A percentile compares a stretch with the other conserved stretches of the same genome.
Conservation (phyloP, 1,140 invertebrate genomes). For the Schlechtendalia chinensis region DNA sequence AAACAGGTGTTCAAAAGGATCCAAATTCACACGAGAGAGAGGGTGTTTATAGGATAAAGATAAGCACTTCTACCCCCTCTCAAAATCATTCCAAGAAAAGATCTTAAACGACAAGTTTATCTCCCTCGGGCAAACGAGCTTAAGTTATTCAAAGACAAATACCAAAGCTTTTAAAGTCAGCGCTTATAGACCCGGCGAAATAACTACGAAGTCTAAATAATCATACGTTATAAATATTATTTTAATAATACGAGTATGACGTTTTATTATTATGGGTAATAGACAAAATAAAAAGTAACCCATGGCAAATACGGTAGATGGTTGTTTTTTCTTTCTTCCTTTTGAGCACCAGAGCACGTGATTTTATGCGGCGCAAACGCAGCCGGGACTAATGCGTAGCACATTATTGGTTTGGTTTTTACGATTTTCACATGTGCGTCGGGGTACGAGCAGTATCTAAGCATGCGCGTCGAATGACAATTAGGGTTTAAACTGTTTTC, state of each 20-base stretch:
- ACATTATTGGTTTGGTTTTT: conserved; percentile 38
- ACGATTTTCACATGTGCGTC: conserved; percentile 36
- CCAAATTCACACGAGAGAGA: background rate
- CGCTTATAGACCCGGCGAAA: background rate
- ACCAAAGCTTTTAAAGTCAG: conserved; percentile 43
- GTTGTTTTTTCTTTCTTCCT: background rate
- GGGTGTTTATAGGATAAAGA: background rate
- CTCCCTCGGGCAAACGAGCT: conserved; percentile 16
- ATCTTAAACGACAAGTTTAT: conserved; percentile 40
- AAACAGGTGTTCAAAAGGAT: conserved; percentile 29
- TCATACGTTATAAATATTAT: background rate
- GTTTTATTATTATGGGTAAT: background rate
- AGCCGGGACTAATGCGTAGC: background rate
- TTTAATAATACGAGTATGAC: background rate
- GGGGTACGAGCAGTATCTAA: background rate
- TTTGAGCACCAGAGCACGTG: conserved; percentile 13
- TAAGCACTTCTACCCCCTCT: background rate
- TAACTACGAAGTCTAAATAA: background rate
- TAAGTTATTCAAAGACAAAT: conserved; percentile 47
- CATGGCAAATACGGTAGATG: background rate
- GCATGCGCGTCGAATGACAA: conserved; percentile 43
- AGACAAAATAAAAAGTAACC: background rate
- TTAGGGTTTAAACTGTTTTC: conserved; percentile 44
- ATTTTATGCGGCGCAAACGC: conserved; percentile 10
- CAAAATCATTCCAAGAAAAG: background rate